A percentile compares a stretch with the other conserved stretches of the same genome.
Conservation (phyloP, 2,113 vertebrate genomes). For the Neolamprologus caudopunctatus region DNA sequence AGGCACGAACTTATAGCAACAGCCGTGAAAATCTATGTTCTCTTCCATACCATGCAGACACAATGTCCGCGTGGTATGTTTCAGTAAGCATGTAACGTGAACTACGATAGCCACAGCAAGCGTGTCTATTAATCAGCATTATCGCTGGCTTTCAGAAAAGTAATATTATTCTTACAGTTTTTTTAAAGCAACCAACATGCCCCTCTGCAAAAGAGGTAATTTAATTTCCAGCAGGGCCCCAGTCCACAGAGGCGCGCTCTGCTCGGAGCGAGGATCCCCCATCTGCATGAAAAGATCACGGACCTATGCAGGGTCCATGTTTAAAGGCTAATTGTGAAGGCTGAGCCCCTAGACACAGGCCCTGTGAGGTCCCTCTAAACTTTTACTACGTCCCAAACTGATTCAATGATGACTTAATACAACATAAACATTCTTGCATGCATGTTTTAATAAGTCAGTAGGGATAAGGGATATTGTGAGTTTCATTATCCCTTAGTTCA, state of each 20-base stretch:
- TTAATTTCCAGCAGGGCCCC: conserved; percentile 64
- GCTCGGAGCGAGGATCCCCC: conserved; percentile 48
- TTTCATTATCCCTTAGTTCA: conserved; percentile 38
- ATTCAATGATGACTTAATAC: conserved; percentile 14
- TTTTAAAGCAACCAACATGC: conserved; percentile 34
- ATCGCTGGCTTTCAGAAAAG: conserved; percentile 46
- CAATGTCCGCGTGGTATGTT: neutral
- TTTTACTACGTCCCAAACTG: conserved; percentile 8
- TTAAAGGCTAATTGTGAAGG: neutral
- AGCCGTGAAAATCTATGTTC: conserved; percentile 35
- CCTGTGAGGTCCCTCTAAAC: conserved; percentile 15
- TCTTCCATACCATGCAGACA: neutral
- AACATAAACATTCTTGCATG: conserved; percentile 30
- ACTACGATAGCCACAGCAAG: conserved; percentile 4
- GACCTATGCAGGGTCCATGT: neutral
- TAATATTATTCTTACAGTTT: conserved; percentile 39
- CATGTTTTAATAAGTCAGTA: conserved; percentile 32
- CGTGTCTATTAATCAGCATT: conserved; percentile 16
- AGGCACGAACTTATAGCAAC: conserved; percentile 20
- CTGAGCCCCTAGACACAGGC: neutral
- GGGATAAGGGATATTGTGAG: conserved; percentile 33
- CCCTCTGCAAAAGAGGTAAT: conserved; percentile 53
- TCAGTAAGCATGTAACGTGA: neutral
- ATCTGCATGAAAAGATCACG: conserved; percentile 46
- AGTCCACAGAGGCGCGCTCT: conserved; percentile 35